phyloP scores from a whole-genome alignment of 2,797 vertebrate genomes.

The Cyprinella venusta region DNA sequence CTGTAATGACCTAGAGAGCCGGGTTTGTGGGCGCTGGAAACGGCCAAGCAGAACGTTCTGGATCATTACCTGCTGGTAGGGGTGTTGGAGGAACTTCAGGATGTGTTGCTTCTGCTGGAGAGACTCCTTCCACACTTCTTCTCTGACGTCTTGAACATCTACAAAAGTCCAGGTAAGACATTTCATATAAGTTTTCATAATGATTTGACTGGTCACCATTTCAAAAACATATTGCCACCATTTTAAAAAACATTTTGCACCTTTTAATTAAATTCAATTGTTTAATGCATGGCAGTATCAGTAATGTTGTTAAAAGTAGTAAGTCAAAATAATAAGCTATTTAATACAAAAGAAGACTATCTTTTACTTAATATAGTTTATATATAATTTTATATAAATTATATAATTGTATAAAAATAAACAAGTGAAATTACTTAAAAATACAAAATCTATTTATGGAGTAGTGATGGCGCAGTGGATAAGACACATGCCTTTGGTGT shows the following conservation, averaged over 20 bases:
- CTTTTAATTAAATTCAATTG: background rate
- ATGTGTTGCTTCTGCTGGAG: conserved; percentile 94
- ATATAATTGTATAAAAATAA: background rate
- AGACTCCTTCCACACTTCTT: conserved; percentile 99
- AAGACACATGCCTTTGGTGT: too few relatives aligned
- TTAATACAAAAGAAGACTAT: background rate
- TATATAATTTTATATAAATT: background rate
- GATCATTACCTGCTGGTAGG: conserved; percentile 98
- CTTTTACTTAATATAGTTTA: background rate
- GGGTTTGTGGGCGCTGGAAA: conserved; percentile 92
- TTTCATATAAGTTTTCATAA: background rate
- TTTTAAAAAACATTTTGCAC: background rate
- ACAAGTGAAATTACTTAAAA: background rate
- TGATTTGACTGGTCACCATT: background rate
- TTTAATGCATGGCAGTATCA: background rate
- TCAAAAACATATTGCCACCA: background rate
- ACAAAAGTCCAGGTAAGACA: conserved; percentile 91
- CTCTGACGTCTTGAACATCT: conserved; percentile 92
- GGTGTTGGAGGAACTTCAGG: conserved; percentile 94
- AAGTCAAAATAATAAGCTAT: background rate
- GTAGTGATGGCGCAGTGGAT: too few relatives aligned
- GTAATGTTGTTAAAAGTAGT: background rate
- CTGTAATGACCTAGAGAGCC: conserved; percentile 82
- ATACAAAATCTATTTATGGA: background rate
- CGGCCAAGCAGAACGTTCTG: conserved; percentile 93